phyloP scores from a whole-genome alignment of 2,113 vertebrate genomes.

The Morphnarchus princeps region DNA sequence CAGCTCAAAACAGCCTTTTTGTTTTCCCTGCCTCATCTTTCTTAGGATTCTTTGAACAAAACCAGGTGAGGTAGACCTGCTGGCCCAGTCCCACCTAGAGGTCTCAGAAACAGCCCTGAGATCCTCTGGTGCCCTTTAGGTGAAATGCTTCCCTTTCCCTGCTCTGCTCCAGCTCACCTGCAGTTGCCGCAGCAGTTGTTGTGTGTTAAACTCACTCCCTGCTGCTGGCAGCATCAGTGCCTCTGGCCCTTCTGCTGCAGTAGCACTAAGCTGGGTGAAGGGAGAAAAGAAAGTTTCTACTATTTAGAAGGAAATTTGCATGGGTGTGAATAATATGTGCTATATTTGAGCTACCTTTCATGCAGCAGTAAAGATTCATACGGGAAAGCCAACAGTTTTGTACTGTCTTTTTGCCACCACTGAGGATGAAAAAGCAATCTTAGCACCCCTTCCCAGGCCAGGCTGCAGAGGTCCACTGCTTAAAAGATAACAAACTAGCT shows the following conservation, averaged over 20 bases:
- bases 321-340: background rate
- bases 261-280: background rate
- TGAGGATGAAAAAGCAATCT: background rate
- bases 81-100: fast-evolving
- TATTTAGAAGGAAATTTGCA: background rate
- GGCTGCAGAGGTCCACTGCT: background rate
- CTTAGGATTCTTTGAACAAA: background rate
- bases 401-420: background rate
- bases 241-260: background rate
- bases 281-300: background rate
- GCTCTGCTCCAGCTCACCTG: background rate
- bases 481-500: background rate
- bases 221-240: background rate
- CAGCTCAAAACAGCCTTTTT: background rate
- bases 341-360: background rate
- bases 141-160: background rate
- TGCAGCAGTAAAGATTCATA: background rate
- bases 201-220: background rate
- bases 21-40: background rate
- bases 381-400: background rate
- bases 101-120: background rate
- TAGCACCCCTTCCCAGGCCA: background rate
- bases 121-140: background rate
- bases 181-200: background rate
- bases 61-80: background rate